Conservation (phyloP, 2,888 invertebrate species). For the Parnassius smintheus region DNA sequence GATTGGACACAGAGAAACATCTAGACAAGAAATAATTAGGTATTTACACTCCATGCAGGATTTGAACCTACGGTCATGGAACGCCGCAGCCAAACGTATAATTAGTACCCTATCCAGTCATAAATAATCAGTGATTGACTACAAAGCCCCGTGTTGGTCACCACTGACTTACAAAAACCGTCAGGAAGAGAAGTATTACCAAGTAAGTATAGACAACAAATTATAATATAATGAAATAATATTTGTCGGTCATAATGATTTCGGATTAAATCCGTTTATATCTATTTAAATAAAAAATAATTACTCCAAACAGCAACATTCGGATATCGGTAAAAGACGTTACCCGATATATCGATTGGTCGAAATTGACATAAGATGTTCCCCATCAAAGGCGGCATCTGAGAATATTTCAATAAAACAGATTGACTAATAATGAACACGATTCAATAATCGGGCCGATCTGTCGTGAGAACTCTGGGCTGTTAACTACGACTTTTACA, state of each 20-base stretch:
- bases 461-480: slow-evolving; percentile 75
- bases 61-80: no score
- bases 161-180: no score
- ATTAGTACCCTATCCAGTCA: no score
- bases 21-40: no score
- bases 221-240: no score
- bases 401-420: slow-evolving; percentile 67
- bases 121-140: no score
- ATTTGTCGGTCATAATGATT: neutral
- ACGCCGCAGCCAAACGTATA: no score
- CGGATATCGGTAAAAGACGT: slow-evolving; percentile 44
- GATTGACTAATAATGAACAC: slow-evolving; percentile 77
- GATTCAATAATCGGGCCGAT: slow-evolving; percentile 61
- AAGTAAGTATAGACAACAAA: no score
- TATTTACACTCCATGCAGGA: no score
- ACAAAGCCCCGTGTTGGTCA: no score
- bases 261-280: neutral
- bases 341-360: slow-evolving; percentile 46
- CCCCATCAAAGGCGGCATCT: slow-evolving; percentile 68
- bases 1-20: no score
- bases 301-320: slow-evolving; percentile 52
- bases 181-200: no score
- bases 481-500: slow-evolving; percentile 73
- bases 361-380: slow-evolving; percentile 63
- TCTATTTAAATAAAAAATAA: slow-evolving; percentile 35